A percentile compares a stretch with the other conserved stretches of the same genome.
Evolutionary conservation across 2,888 invertebrate species (phyloP).

Genomic region (Liposcelis brunnea): DNA sequence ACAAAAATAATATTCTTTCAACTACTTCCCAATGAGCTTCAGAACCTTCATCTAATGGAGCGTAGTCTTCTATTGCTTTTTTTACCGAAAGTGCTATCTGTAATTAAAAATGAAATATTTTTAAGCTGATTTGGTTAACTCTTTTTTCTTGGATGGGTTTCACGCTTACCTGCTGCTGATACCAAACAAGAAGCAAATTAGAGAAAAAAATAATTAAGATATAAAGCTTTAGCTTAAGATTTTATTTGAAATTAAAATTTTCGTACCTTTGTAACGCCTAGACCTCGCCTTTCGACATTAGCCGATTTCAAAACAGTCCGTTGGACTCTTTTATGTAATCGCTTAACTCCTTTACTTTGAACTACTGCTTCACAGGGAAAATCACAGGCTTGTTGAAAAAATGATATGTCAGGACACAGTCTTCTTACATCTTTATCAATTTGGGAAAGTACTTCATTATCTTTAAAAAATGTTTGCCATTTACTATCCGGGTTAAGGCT

Average conservation of each 20-base stretch:
- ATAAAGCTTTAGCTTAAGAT: neutral
- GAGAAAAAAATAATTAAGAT: slow-evolving; percentile 11
- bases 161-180: slow-evolving; percentile 23
- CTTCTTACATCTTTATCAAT: slow-evolving; percentile 93
- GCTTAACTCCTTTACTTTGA: slow-evolving; percentile 60
- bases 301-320: slow-evolving; percentile 71
- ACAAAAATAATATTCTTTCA: slow-evolving; percentile 89
- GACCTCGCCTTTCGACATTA: slow-evolving; percentile 70
- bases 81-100: slow-evolving; percentile 54
- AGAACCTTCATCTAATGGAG: slow-evolving; percentile 69
- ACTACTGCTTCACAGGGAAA: slow-evolving; percentile 71
- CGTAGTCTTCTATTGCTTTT: slow-evolving; percentile 64
- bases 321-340: slow-evolving; percentile 77
- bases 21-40: slow-evolving; percentile 99
- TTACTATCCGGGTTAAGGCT: slow-evolving; percentile 90
- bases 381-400: slow-evolving; percentile 89
- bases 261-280: slow-evolving; percentile 74
- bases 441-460: slow-evolving; percentile 92
- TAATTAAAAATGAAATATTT: slow-evolving; percentile 14
- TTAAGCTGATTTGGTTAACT: slow-evolving; percentile 8
- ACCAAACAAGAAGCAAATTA: slow-evolving; percentile 16
- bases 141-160: slow-evolving; percentile 3
- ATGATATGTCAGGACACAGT: slow-evolving; percentile 89
- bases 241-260: neutral
- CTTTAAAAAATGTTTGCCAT: slow-evolving; percentile 91